A percentile compares a stretch with the other conserved stretches of the same genome.
These are phyloP conservation scores for Microtus montanus DNA, from an alignment of 2,113 vertebrate genomes.

Conservation along the genomic window DNA sequence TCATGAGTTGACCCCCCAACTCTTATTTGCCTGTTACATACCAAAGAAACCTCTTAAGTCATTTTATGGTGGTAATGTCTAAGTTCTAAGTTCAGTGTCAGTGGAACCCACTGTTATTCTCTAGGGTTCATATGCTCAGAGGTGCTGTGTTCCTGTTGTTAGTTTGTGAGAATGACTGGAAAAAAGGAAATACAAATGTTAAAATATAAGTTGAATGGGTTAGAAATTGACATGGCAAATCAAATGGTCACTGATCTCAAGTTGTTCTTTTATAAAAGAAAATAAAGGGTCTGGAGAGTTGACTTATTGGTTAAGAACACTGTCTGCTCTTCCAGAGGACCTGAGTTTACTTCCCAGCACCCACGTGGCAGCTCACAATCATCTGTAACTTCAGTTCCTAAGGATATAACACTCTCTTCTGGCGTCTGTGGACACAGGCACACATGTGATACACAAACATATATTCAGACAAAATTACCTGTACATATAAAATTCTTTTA, in stretches of 20 bases:
- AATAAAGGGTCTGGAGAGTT: neutral
- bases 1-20: neutral
- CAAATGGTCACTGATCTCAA: conserved; percentile 17
- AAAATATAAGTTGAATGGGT: conserved; percentile 2
- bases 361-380: neutral
- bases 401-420: neutral
- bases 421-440: neutral
- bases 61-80: neutral
- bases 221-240: neutral
- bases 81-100: neutral
- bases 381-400: neutral
- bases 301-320: neutral
- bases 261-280: conserved; percentile 14
- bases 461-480: neutral
- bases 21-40: neutral
- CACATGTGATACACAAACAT: neutral
- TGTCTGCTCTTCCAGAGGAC: neutral
- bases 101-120: neutral
- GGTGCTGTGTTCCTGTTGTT: neutral
- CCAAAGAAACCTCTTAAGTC: conserved; percentile 8
- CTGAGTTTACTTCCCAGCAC: neutral
- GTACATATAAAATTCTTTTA: neutral
- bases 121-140: neutral
- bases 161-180: conserved; percentile 46
- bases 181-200: conserved; percentile 25